A percentile compares a stretch with the other conserved stretches of the same genome.
Conservation (phyloP, 2,797 vertebrate species). For the Myiotriccus ornatus region DNA sequence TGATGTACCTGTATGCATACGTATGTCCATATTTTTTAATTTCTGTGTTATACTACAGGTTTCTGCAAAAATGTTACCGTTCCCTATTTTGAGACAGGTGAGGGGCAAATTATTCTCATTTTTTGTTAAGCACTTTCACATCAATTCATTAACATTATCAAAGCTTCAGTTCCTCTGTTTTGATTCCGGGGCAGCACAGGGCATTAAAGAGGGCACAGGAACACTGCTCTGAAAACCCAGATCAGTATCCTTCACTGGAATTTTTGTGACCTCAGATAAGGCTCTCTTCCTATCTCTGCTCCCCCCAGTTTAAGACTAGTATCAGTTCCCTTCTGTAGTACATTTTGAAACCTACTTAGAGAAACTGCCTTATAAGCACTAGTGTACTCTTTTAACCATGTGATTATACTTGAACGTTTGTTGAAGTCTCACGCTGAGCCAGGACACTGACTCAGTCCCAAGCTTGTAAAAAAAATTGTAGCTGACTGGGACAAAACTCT, state of each 20-base stretch:
- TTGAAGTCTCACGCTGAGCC: neutral
- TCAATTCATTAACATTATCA: neutral
- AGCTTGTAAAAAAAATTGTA: neutral
- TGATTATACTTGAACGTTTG: neutral
- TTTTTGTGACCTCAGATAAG: neutral
- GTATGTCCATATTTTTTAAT: fast-evolving
- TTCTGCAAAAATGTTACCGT: neutral
- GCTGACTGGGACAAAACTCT: neutral
- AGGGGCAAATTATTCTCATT: neutral
- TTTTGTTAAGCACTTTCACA: neutral
- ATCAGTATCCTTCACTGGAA: neutral
- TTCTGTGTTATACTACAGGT: neutral
- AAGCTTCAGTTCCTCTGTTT: neutral
- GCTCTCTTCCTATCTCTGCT: neutral
- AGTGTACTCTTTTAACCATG: neutral
- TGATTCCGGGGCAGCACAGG: neutral
- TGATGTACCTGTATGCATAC: neutral
- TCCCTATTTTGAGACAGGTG: neutral
- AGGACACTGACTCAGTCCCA: neutral
- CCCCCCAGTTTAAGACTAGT: neutral
- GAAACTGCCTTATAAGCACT: neutral
- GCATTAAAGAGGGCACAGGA: neutral
- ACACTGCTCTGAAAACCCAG: neutral
- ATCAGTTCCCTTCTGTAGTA: neutral
- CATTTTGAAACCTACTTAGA: neutral